Percentiles rank a stretch among this genome's conserved stretches.
phyloP scores from a whole-genome alignment of 2,113 vertebrate genomes.

The Rhinichthys klamathensis region DNA sequence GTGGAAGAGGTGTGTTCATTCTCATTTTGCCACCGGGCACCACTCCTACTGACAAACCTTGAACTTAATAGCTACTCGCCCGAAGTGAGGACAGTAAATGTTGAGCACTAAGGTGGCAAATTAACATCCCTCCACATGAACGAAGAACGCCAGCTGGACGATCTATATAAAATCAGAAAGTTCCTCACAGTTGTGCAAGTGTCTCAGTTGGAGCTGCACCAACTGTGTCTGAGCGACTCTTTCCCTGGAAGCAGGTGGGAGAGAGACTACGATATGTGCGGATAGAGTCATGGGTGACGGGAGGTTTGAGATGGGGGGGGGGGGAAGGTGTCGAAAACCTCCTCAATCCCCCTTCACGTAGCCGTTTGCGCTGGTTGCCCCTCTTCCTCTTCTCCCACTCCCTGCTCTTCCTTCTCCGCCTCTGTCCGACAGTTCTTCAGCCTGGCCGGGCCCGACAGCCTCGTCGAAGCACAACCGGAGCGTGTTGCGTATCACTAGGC shows the following conservation, averaged over 20 bases:
- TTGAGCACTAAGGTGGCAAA: neutral
- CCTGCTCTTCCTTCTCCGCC: conserved; percentile 73
- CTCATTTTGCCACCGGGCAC: neutral
- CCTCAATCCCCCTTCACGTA: conserved; percentile 89
- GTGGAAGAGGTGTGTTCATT: neutral
- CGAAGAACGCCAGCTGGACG: neutral
- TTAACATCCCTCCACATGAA: neutral
- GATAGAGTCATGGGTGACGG: conserved; percentile 41
- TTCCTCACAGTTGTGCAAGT: neutral
- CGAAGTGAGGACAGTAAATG: neutral
- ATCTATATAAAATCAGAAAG: conserved; percentile 6
- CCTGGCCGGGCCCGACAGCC: conserved; percentile 78
- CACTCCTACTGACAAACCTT: neutral
- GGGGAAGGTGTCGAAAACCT: neutral
- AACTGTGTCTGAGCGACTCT: conserved; percentile 40
- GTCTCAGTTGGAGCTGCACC: conserved; percentile 38
- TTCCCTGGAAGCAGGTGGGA: neutral
- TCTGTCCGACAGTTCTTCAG: conserved; percentile 44
- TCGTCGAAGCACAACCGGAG: conserved; percentile 89
- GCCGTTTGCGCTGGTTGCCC: conserved; percentile 79
- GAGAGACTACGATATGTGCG: conserved; percentile 42
- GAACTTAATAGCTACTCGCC: neutral
- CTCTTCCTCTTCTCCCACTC: conserved; percentile 52
- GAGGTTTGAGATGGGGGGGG: conserved; percentile 11
- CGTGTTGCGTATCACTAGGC: conserved; percentile 92